These are phyloP conservation scores for Drosophila lowei DNA, from an alignment of 1,140 invertebrate species.

Conservation along the genomic window DNA sequence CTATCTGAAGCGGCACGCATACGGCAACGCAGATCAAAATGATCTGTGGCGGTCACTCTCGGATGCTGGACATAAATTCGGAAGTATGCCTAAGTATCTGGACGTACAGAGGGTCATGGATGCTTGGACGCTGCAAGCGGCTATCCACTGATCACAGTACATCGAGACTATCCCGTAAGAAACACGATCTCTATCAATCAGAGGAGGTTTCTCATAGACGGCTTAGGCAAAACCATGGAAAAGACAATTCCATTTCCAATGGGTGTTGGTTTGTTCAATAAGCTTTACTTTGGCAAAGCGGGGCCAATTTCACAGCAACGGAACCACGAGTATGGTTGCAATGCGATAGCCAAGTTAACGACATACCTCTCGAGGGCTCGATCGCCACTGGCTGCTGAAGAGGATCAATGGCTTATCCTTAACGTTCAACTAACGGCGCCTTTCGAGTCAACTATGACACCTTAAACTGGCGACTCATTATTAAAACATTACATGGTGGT, in stretches of 20 bases:
- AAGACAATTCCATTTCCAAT: not conserved
- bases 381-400: constrained; percentile 40
- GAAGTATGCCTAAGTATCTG: constrained; percentile 84
- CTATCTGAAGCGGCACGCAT: constrained; percentile 86
- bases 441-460: constrained; percentile 89
- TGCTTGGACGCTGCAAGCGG: constrained; percentile 92
- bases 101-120: constrained; percentile 89
- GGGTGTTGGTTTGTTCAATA: constrained; percentile 85
- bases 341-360: constrained; percentile 54
- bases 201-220: constrained; percentile 75
- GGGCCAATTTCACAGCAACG: constrained; percentile 86
- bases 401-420: constrained; percentile 86
- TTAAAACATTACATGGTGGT: constrained; percentile 84
- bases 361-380: constrained; percentile 29
- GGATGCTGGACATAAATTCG: constrained; percentile 83
- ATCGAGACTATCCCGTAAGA: constrained; percentile 85
- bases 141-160: constrained; percentile 90
- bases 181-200: constrained; percentile 84
- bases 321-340: constrained; percentile 85
- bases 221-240: not conserved
- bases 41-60: constrained; percentile 91
- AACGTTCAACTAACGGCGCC: constrained; percentile 86
- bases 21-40: constrained; percentile 89
- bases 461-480: constrained; percentile 87
- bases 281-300: constrained; percentile 85